Conservation (phyloP, 2,888 invertebrate genomes). For the Pristionchus entomophagus region DNA sequence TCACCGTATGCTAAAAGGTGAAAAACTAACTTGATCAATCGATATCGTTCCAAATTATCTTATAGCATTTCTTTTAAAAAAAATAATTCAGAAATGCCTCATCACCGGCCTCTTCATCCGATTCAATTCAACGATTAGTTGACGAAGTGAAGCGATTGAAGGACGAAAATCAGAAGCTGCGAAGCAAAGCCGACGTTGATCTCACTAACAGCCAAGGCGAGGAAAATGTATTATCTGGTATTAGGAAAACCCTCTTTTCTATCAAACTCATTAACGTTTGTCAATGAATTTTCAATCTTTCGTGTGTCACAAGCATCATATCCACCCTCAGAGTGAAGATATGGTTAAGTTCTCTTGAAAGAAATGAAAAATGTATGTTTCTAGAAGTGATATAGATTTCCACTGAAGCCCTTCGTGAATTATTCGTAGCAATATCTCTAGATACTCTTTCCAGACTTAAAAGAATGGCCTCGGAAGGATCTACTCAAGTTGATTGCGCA, state of each 20-base stretch:
- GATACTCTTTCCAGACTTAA: constrained; percentile 6
- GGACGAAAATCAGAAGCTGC: constrained; percentile 34
- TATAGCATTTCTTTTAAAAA: too few relatives aligned
- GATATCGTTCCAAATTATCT: too few relatives aligned
- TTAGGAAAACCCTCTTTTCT: too few relatives aligned
- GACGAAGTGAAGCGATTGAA: constrained; percentile 39
- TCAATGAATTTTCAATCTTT: too few relatives aligned
- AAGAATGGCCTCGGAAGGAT: constrained; percentile 42
- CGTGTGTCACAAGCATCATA: too few relatives aligned
- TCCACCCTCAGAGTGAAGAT: too few relatives aligned
- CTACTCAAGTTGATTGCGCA: constrained; percentile 37
- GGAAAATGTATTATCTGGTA: too few relatives aligned
- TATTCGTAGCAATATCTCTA: neutral
- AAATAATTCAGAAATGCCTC: neutral
- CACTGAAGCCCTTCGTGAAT: neutral
- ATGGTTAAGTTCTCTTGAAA: too few relatives aligned
- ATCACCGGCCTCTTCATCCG: constrained; percentile 14
- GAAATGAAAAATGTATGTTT: too few relatives aligned
- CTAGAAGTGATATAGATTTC: too few relatives aligned
- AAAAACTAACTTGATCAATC: too few relatives aligned
- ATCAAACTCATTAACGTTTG: too few relatives aligned
- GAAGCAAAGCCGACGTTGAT: constrained; percentile 6
- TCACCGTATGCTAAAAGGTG: constrained; percentile 27
- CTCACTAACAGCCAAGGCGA: neutral
- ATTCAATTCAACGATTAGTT: constrained; percentile 34